Conservation (phyloP, 1,140 invertebrate genomes). For the Monomorium pharaonis region DNA sequence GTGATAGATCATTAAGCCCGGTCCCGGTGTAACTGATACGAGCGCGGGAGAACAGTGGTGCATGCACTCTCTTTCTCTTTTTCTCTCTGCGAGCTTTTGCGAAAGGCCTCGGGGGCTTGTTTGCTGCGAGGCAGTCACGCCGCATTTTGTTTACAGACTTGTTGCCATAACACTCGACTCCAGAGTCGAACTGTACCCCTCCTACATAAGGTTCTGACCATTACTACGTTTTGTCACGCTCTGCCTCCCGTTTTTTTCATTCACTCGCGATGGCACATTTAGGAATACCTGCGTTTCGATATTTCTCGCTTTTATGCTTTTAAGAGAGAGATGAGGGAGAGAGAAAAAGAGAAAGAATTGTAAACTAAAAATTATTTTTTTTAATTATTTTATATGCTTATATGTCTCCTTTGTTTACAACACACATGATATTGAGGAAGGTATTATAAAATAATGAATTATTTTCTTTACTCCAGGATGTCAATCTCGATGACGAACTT, state of each 20-base stretch:
- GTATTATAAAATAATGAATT: neutral
- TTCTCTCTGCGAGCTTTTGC: slow-evolving; percentile 37
- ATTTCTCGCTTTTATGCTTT: slow-evolving; percentile 36
- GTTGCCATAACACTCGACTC: slow-evolving; percentile 68
- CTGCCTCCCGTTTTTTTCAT: slow-evolving; percentile 39
- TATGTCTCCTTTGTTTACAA: neutral
- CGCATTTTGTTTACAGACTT: slow-evolving; percentile 72
- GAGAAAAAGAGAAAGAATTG: neutral
- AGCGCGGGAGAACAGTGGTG: slow-evolving; percentile 3
- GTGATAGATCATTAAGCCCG: slow-evolving; percentile 18
- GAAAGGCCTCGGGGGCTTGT: slow-evolving; percentile 48
- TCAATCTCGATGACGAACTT: slow-evolving; percentile 89
- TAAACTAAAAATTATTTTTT: neutral
- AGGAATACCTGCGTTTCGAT: slow-evolving; percentile 10
- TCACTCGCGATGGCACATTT: slow-evolving; percentile 34
- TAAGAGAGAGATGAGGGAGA: neutral
- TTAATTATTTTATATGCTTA: neutral
- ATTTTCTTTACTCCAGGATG: slow-evolving; percentile 85
- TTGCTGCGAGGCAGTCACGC: slow-evolving; percentile 68
- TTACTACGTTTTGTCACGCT: slow-evolving; percentile 60
- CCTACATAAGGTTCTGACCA: slow-evolving; percentile 51
- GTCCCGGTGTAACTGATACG: slow-evolving; percentile 6
- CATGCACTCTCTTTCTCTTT: slow-evolving; percentile 1
- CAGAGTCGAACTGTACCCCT: slow-evolving; percentile 33
- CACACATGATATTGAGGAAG: neutral